Base-by-base conservation (phyloP, 1,140 invertebrate species). In the Atopsyche davidsoni region DNA sequence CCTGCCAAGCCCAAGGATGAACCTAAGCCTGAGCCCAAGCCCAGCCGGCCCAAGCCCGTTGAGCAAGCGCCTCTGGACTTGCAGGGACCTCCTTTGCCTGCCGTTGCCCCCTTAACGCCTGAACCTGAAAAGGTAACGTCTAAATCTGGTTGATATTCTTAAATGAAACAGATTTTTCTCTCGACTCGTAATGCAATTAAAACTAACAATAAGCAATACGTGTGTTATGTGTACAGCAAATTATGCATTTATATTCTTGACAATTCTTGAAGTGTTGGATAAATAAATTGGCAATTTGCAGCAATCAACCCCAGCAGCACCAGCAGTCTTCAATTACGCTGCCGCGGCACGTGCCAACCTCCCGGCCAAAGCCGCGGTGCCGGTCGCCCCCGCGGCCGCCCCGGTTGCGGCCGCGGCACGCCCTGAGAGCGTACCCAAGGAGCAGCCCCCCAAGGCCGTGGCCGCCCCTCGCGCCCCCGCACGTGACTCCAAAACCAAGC, bases 311-410 rank as follows among this genome's bases (percentile, higher is more conserved):
- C 38, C 38, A 18, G 34, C 43, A 10, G 46, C 55, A 0, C 55
- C 51, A 10, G 46, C 55, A 2, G 55, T 57, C 3, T 57, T 57
- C 43, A 57, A 57, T 23, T 57, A 53, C 23, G 55, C 55, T 10
- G 55, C 55, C 2, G 55, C 55, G 16, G 55, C 55, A 3, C 34
- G 55, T 7, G 55, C 55, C 10, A 57, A 57, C 19, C 51, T 57
- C 14, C 55, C 55, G 1, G 18, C 55, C 9, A 50, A 51, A 35
- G n/a, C n/a, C 25, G 6, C 14, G 34, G 13, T 28, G 17, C 16
- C 39, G 21, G 11, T 34, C 32, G 43, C 36, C 16, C 14, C 35
- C 1, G 38, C 47, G 9, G 36, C 49, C n/a, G n/a, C 40, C 4
- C 11, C 24, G 31, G 38, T 23, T 3, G 13, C 48, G 14, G 34